These are phyloP conservation scores for Diarsia rubi DNA, from an alignment of 2,888 invertebrate species.

Conservation along the genomic window DNA sequence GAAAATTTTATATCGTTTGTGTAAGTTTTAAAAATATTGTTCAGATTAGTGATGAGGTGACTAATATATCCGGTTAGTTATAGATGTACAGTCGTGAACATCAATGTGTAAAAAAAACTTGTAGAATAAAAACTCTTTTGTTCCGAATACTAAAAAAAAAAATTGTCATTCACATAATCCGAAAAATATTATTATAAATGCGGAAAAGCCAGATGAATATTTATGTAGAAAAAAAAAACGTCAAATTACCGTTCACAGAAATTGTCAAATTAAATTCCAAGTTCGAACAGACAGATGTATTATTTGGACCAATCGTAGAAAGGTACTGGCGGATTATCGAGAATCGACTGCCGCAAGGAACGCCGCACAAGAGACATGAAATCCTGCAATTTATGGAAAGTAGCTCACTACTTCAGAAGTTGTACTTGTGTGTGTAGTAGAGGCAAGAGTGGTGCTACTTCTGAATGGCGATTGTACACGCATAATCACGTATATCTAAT, in stretches of 20 bases:
- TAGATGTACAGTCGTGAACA: background rate
- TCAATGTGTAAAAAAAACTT: background rate
- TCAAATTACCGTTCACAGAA: constrained; percentile 46
- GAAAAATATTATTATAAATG: background rate
- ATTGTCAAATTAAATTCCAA: constrained; percentile 26
- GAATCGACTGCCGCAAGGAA: constrained; percentile 73
- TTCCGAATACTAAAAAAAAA: background rate
- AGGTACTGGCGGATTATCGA: constrained; percentile 74
- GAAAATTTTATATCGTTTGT: constrained; percentile 12
- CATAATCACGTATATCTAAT: background rate
- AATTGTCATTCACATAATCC: background rate
- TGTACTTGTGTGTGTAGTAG: constrained; percentile 35
- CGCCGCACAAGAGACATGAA: constrained; percentile 67
- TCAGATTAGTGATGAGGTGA: background rate
- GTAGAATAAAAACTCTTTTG: background rate
- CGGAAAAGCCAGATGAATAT: background rate
- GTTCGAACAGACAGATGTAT: constrained; percentile 51
- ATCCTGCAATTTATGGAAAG: constrained; percentile 73
- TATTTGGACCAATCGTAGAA: constrained; percentile 70
- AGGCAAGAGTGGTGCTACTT: constrained; percentile 21
- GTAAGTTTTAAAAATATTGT: background rate
- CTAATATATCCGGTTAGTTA: background rate
- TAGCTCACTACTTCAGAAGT: constrained; percentile 39
- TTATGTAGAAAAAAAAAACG: background rate
- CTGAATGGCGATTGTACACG: constrained; percentile 37